Percentiles rank a stretch among this genome's conserved stretches.
Evolutionary conservation across 2,113 vertebrate species (phyloP).

Genomic region (Neopipo cinnamomea): DNA sequence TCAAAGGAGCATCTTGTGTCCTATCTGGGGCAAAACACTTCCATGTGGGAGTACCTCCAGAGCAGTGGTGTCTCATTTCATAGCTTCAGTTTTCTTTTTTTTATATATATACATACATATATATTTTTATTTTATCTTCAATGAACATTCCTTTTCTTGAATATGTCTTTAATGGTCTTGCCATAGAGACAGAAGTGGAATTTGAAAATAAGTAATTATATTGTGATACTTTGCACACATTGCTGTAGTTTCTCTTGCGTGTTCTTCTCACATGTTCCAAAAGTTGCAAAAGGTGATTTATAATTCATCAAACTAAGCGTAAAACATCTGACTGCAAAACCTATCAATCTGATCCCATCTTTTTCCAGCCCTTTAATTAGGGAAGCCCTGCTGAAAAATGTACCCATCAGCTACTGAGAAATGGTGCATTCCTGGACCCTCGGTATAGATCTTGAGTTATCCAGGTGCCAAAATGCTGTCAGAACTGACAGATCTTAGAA

Average conservation of each 20-base stretch:
- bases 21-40: not conserved
- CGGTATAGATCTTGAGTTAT: slow-evolving; percentile 74
- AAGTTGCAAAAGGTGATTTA: slow-evolving; percentile 67
- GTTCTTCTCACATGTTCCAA: slow-evolving; percentile 27
- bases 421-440: slow-evolving; percentile 68
- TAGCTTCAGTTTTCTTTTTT: not conserved
- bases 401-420: slow-evolving; percentile 69
- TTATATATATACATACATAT: not conserved
- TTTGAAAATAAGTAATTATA: not conserved
- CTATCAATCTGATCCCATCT: slow-evolving; percentile 71
- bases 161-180: not conserved
- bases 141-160: not conserved
- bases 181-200: not conserved
- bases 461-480: slow-evolving; percentile 73
- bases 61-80: not conserved
- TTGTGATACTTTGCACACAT: not conserved
- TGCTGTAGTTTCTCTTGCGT: not conserved
- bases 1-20: not conserved
- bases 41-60: not conserved
- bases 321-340: slow-evolving; percentile 68
- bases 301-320: slow-evolving; percentile 72
- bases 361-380: slow-evolving; percentile 74
- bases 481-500: slow-evolving; percentile 74
- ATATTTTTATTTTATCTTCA: not conserved
- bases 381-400: slow-evolving; percentile 74